Evolutionary conservation across 2,113 vertebrate species (phyloP).

Genomic region (Uria lomvia): DNA sequence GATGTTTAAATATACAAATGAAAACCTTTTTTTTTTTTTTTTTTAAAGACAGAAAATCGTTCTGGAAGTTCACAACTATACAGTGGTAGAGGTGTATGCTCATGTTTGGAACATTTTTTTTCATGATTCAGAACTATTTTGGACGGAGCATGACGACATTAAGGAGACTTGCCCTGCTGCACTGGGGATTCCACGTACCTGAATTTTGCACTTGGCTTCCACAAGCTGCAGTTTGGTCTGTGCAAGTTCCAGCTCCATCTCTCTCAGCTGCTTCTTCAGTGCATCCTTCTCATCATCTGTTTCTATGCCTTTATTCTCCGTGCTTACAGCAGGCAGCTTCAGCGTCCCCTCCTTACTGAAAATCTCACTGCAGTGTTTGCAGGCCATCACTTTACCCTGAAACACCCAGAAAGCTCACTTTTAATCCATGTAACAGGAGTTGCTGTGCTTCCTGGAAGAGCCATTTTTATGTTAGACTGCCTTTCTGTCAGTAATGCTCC

Average conservation of each 20-base stretch:
- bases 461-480: background rate
- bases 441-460: background rate
- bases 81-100: background rate
- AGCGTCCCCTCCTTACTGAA: constrained; percentile 88
- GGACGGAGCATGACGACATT: background rate
- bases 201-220: constrained; percentile 98
- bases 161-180: background rate
- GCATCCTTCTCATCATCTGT: constrained; percentile 92
- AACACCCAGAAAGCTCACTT: constrained; percentile 30
- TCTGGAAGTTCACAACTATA: background rate
- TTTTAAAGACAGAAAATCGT: background rate
- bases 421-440: background rate
- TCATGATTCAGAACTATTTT: background rate
- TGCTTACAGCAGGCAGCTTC: constrained; percentile 71
- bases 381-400: constrained; percentile 92
- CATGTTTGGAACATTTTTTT: background rate
- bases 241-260: constrained; percentile 97
- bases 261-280: constrained; percentile 91
- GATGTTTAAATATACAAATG: background rate
- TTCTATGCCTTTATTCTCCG: constrained; percentile 74
- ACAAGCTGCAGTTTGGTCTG: constrained; percentile 98
- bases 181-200: constrained; percentile 74
- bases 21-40: background rate
- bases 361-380: constrained; percentile 91
- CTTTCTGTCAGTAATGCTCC: background rate